Evolutionary conservation across 1,140 invertebrate species (phyloP).

Genomic region (Drosophila seguyi): DNA sequence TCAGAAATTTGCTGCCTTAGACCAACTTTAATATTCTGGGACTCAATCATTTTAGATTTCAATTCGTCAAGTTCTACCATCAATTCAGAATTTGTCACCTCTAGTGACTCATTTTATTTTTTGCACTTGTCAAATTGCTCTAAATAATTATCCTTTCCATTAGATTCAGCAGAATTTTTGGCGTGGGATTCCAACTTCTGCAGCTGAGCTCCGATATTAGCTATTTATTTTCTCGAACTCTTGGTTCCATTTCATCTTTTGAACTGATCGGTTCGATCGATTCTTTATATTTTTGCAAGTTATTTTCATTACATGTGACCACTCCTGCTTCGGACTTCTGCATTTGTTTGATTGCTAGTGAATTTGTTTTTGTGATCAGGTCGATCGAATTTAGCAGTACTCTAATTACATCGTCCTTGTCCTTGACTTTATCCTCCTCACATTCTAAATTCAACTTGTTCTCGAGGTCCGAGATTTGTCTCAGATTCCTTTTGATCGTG

Average conservation of each 20-base stretch:
- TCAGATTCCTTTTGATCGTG: neutral
- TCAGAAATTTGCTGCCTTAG: neutral
- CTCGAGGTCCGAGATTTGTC: conserved; percentile 1
- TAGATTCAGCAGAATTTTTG: neutral
- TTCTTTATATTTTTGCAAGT: neutral
- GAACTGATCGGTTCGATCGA: neutral
- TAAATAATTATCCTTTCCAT: no score
- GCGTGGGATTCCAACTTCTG: neutral
- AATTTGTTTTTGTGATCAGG: neutral
- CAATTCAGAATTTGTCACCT: neutral
- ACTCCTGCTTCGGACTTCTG: neutral
- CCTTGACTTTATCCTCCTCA: neutral
- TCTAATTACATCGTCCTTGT: conserved; percentile 3
- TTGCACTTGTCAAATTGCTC: neutral
- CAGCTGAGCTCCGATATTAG: neutral
- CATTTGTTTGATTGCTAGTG: neutral
- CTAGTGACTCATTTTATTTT: neutral
- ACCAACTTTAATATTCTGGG: neutral
- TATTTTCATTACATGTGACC: neutral
- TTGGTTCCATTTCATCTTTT: neutral
- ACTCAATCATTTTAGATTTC: neutral
- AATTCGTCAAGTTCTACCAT: neutral
- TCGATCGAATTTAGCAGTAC: neutral
- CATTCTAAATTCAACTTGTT: neutral
- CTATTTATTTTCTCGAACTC: neutral